A percentile compares a stretch with the other conserved stretches of the same genome.
phyloP scores from a whole-genome alignment of 2,888 invertebrate species.

The Hypena proboscidalis region DNA sequence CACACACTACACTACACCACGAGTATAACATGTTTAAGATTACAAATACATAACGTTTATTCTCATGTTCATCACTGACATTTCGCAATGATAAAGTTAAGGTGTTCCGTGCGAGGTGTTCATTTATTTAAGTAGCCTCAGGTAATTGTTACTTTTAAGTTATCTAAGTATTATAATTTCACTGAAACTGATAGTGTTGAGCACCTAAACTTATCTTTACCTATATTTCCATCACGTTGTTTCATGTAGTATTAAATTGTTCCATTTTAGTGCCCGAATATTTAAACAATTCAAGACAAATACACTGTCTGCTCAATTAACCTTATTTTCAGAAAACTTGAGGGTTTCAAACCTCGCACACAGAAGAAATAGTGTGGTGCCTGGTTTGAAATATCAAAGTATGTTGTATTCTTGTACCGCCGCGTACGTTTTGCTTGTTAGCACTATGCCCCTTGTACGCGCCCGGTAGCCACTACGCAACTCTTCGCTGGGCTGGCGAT shows the following conservation, averaged over 20 bases:
- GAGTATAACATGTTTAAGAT: slow-evolving; percentile 31
- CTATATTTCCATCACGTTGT: slow-evolving; percentile 66
- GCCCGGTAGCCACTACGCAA: slow-evolving; percentile 62
- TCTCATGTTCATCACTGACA: slow-evolving; percentile 53
- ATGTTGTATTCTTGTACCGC: slow-evolving; percentile 32
- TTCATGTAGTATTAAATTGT: slow-evolving; percentile 59
- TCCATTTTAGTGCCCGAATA: slow-evolving; percentile 41
- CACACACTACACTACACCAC: slow-evolving; percentile 58
- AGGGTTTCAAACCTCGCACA: slow-evolving; percentile 50
- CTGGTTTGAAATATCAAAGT: slow-evolving; percentile 44
- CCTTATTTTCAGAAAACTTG: slow-evolving; percentile 56
- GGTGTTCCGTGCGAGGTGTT: slow-evolving; percentile 83
- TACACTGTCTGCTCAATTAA: slow-evolving; percentile 44
- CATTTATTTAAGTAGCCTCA: slow-evolving; percentile 55
- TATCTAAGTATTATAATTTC: slow-evolving; percentile 55
- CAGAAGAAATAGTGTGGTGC: slow-evolving; percentile 32
- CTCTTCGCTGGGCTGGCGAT: slow-evolving; percentile 37
- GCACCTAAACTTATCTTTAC: slow-evolving; percentile 79
- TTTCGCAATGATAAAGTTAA: slow-evolving; percentile 75
- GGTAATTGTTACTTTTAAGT: slow-evolving; percentile 50
- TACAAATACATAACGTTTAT: slow-evolving; percentile 33
- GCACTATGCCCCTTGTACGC: slow-evolving; percentile 55
- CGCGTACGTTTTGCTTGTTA: slow-evolving; percentile 47
- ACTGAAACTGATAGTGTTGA: slow-evolving; percentile 73
- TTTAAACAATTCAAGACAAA: slow-evolving; percentile 37